Base-by-base conservation (phyloP, 2,797 vertebrate genomes). In the Sebastes variabilis region DNA sequence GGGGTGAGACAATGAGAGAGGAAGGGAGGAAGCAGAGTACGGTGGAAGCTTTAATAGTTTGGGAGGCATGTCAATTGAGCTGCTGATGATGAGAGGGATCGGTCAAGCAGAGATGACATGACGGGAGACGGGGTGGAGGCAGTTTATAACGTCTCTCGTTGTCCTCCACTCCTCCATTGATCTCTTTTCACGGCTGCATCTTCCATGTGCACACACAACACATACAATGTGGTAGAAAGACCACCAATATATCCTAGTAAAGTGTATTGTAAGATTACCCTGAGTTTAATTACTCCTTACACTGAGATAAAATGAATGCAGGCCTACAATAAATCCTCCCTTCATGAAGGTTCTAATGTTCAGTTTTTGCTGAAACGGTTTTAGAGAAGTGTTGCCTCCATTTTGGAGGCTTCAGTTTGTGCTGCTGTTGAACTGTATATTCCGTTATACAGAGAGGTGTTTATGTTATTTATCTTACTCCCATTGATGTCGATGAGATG, bases 61-160 rank as follows among this genome's bases (percentile, higher is more conserved):
- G 20, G 34, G 59, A 82, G 71, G 25, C 8, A 75, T 72, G 71
- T 81, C 78, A 76, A 20, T 77, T 27, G 56, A 84, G 76, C 77
- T 55, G 59, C 61, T 78, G 72, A 73, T 73, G 85, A 87, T 76
- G 54, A 84, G 74, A 88, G 34, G 27, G 80, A 74, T 24, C 54
- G 80, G 82, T 90, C 82, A 89, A 80, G 79, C 82, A 79, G 73
- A 79, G 80, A 75, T 73, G 79, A 61, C 66, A 60, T 72, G 38
- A 70, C 1, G 25, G 66, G 29, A 75, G 66, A 66, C 42, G 52
- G 14, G 14, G 27, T 34, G 5, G 18, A 65, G 72, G 34, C 34
- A 55, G 62, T 54, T 22, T 71, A 49, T 61, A 52, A 68, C 38
- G 69, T 32, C 32, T 27, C 55, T 56, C 24, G 30, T 62, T 11